These are phyloP conservation scores for Himalopsyche kuldschensis DNA, from an alignment of 2,888 invertebrate species.

Conservation along the genomic window DNA sequence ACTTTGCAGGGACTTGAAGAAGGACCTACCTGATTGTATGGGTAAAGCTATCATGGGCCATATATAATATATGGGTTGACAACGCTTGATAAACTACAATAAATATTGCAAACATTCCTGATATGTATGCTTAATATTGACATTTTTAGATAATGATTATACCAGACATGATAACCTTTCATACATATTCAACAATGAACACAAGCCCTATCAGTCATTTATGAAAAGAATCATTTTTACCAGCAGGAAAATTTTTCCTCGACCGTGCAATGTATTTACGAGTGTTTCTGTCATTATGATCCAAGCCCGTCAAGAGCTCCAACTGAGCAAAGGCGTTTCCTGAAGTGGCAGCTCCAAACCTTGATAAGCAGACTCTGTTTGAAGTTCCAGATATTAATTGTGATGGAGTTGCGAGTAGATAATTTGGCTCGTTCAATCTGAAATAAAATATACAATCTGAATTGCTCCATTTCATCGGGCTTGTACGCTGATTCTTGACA, in stretches of 20 bases:
- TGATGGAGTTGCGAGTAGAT: slow-evolving; percentile 52
- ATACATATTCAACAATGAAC: too few species aligned
- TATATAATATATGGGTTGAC: too few species aligned
- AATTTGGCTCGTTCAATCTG: slow-evolving; percentile 14
- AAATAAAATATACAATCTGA: background rate
- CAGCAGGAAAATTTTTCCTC: slow-evolving; percentile 25
- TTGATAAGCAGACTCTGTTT: slow-evolving; percentile 52
- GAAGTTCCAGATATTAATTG: slow-evolving; percentile 51
- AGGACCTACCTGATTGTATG: too few species aligned
- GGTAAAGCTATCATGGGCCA: too few species aligned
- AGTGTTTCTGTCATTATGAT: background rate
- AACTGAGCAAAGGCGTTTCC: slow-evolving; percentile 27
- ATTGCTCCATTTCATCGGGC: too few species aligned
- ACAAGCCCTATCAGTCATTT: background rate
- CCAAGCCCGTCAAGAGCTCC: slow-evolving; percentile 18
- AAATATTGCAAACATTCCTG: too few species aligned
- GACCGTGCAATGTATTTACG: slow-evolving; percentile 29
- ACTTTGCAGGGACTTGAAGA: too few species aligned
- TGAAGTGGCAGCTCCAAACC: slow-evolving; percentile 47
- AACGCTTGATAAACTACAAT: too few species aligned
- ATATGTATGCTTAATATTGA: too few species aligned
- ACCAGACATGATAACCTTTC: too few species aligned
- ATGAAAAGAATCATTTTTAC: slow-evolving; percentile 7
- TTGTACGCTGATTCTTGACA: too few species aligned
- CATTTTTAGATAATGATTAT: too few species aligned